Evolutionary conservation across 2,113 vertebrate species (phyloP).

Genomic region (Albula glossodonta): DNA sequence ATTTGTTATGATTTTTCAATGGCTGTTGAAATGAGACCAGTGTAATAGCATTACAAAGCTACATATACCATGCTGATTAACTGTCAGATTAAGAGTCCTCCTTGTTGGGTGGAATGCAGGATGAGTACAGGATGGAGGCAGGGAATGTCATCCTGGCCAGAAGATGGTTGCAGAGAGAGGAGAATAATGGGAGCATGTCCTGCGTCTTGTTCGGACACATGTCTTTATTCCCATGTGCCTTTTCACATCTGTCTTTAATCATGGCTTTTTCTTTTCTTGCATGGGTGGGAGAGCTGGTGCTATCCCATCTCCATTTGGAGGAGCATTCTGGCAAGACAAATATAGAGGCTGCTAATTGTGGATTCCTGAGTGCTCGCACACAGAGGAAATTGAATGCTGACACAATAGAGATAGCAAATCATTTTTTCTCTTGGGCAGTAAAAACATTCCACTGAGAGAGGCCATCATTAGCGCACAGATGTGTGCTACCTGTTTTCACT

Average conservation of each 20-base stretch:
- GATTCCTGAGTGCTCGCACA: not conserved
- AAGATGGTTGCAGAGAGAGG: not conserved
- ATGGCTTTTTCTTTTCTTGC: not conserved
- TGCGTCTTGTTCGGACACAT: constrained; percentile 3
- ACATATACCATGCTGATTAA: not conserved
- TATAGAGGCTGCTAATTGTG: not conserved
- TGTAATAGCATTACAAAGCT: not conserved
- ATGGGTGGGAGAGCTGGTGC: not conserved
- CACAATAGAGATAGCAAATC: not conserved
- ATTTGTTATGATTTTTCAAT: not conserved
- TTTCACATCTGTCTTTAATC: not conserved
- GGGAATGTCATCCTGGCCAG: not conserved
- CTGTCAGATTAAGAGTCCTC: not conserved
- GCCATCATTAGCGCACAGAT: not conserved
- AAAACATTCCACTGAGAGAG: not conserved
- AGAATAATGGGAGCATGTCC: not conserved
- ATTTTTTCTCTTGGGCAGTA: not conserved
- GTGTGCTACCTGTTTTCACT: not conserved
- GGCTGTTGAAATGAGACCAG: not conserved
- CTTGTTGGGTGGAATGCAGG: not conserved
- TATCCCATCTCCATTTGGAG: not conserved
- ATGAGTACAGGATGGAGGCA: not conserved
- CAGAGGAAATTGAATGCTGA: not conserved
- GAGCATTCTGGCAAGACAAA: not conserved
- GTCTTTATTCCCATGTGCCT: not conserved